Conservation (phyloP, 2,113 vertebrate species). For the Tachysurus vachellii region DNA sequence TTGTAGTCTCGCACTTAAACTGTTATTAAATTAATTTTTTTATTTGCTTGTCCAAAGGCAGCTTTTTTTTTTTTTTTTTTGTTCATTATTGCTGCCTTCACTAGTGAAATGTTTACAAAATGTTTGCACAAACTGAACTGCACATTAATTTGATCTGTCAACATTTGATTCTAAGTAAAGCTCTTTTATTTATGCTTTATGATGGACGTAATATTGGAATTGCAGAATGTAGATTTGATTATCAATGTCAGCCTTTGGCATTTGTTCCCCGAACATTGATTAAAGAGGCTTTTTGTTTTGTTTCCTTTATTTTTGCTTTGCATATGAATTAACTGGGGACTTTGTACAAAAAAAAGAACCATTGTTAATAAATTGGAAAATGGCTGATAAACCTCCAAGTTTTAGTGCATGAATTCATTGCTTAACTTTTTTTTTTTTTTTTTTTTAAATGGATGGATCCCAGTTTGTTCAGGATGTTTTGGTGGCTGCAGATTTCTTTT, state of each 20-base stretch:
- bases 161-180: neutral
- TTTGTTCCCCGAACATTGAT: conserved; percentile 29
- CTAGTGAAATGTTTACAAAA: neutral
- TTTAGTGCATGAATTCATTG: neutral
- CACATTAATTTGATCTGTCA: neutral
- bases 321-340: conserved; percentile 40
- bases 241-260: conserved; percentile 26
- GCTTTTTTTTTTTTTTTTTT: neutral
- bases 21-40: neutral
- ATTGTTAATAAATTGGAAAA: conserved; percentile 54
- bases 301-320: conserved; percentile 6
- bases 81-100: neutral
- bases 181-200: conserved; percentile 46
- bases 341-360: conserved; percentile 39
- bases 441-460: no score
- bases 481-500: conserved; percentile 73
- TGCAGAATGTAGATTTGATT: conserved; percentile 18
- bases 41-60: neutral
- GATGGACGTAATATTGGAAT: conserved; percentile 30
- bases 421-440: neutral
- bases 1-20: neutral
- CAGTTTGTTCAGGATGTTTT: neutral
- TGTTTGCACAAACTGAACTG: conserved; percentile 23
- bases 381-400: conserved; percentile 10
- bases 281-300: conserved; percentile 20